phyloP scores from a whole-genome alignment of 2,113 vertebrate genomes.

The Salvator merianae region DNA sequence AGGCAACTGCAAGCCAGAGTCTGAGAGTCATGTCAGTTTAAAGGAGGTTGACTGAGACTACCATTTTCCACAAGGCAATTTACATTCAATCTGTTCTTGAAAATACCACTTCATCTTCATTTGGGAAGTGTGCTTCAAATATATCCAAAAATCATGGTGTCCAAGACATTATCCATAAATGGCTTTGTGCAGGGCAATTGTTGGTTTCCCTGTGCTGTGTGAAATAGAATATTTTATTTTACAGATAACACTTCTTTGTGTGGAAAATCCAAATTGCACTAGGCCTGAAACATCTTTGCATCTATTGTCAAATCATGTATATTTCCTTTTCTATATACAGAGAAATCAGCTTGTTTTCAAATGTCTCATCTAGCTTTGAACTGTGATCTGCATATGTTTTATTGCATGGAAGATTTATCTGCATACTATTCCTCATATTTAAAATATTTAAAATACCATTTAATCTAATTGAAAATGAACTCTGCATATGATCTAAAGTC shows the following conservation, averaged over 20 bases:
- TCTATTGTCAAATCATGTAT: neutral
- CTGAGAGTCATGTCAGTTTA: neutral
- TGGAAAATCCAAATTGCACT: neutral
- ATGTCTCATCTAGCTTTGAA: neutral
- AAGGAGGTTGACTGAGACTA: neutral
- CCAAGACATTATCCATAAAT: neutral
- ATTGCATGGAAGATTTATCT: neutral
- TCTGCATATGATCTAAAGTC: neutral
- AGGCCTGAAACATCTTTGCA: neutral
- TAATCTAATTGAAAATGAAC: neutral
- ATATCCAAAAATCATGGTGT: neutral
- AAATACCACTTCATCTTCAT: neutral
- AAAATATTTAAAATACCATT: neutral
- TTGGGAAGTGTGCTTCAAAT: neutral
- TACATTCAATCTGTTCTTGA: neutral
- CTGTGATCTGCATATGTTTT: too few species aligned
- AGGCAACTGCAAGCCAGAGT: neutral
- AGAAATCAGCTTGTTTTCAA: neutral
- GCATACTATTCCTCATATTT: neutral
- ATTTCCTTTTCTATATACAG: neutral
- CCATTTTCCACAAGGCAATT: neutral
- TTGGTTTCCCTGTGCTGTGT: neutral
- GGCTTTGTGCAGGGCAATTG: neutral
- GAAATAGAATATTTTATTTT: neutral
- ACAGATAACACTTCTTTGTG: neutral